These are phyloP conservation scores for Drosophila nikananu DNA, from an alignment of 1,140 invertebrate species.

Conservation along the genomic window DNA sequence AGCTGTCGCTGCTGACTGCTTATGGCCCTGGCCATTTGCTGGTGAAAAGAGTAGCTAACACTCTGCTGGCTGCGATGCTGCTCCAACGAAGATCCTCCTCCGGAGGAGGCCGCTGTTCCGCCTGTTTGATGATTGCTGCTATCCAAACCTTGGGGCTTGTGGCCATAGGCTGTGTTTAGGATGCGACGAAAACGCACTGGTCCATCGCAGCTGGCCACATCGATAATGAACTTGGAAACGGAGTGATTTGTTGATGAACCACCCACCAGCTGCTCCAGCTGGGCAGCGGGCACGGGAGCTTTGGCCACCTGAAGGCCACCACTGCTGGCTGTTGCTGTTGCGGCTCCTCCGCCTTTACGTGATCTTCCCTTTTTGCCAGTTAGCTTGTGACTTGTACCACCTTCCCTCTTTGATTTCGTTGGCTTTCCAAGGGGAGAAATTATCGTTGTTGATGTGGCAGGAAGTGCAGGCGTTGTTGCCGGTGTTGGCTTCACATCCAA, in stretches of 20 bases:
- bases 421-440: neutral
- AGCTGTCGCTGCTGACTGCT: slow-evolving; percentile 76
- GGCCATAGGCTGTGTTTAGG: slow-evolving; percentile 90
- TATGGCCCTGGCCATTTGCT: slow-evolving; percentile 84
- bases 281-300: slow-evolving; percentile 61
- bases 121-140: neutral
- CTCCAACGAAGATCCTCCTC: neutral
- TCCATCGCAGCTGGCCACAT: slow-evolving; percentile 94
- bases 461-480: neutral
- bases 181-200: slow-evolving; percentile 93
- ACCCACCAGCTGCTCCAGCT: slow-evolving; percentile 33
- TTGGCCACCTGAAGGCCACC: slow-evolving; percentile 65
- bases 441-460: too few relatives aligned
- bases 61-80: slow-evolving; percentile 81
- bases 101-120: too few relatives aligned
- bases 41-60: slow-evolving; percentile 81
- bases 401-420: neutral
- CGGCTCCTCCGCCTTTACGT: neutral
- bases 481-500: slow-evolving; percentile 41
- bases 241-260: neutral
- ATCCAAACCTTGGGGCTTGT: slow-evolving; percentile 68
- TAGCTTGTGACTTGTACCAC: neutral
- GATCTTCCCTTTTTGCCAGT: neutral
- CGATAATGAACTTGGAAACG: slow-evolving; percentile 88
- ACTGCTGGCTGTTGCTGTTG: neutral